Conservation (phyloP, 2,888 invertebrate species). For the Eustalomyia histrio region DNA sequence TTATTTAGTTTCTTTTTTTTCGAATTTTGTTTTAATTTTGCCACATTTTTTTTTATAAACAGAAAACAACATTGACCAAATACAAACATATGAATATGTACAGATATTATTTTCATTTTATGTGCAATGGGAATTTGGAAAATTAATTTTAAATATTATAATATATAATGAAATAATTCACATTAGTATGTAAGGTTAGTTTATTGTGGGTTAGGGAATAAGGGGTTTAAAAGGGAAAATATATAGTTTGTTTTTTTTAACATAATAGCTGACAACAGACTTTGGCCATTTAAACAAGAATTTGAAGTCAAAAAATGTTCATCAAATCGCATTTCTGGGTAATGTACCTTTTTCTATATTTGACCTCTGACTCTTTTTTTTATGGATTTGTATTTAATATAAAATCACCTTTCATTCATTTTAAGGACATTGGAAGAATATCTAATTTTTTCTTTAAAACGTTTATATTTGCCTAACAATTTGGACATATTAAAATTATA, state of each 20-base stretch:
- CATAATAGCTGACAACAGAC: no score
- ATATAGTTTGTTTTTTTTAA: not conserved
- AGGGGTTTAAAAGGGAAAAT: slow-evolving; percentile 7
- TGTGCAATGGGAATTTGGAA: slow-evolving; percentile 39
- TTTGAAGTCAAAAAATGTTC: no score
- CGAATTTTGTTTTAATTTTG: not conserved
- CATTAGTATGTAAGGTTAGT: slow-evolving; percentile 31
- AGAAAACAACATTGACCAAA: not conserved
- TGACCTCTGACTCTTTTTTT: no score
- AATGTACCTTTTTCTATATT: no score
- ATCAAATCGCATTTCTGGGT: no score
- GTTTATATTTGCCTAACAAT: no score
- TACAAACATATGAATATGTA: not conserved
- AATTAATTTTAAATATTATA: slow-evolving; percentile 47
- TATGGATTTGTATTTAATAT: no score
- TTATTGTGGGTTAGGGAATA: slow-evolving; percentile 10
- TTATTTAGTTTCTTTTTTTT: slow-evolving; percentile 48
- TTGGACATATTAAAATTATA: no score
- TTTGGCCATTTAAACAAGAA: no score
- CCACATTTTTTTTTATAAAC: not conserved
- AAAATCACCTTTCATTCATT: no score
- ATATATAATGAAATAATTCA: slow-evolving; percentile 41
- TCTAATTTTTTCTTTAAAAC: no score
- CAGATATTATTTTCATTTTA: slow-evolving; percentile 32
- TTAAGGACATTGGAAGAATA: no score